Base-by-base conservation (phyloP, 2,888 invertebrate species). In the Sylvicola cinctus region DNA sequence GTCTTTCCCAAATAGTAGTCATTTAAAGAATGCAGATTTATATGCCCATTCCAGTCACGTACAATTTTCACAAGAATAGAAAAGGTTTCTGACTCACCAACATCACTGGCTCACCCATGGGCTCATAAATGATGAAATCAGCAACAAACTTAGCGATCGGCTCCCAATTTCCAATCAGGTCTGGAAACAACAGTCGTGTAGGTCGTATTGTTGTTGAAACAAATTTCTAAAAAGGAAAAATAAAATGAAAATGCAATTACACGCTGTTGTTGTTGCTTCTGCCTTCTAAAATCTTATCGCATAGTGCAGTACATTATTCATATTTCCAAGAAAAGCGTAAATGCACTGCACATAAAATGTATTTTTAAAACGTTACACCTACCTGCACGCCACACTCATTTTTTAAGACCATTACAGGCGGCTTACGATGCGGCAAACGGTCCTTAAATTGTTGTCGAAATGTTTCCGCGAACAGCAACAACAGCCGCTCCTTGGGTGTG, bases 191-290 rank as follows among this genome's bases (percentile, higher is more conserved):
- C 37, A 84, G 63, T 41, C 72, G 70, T 11, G 83, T 83, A 15
- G 81, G 80, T 29, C 80, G 64, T 40, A 90, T 69, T 3, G 79
- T 73, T 5, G 81, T 80, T 44, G 81, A 83, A 28, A 88, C 83
- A 65, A 88, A 79, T 72, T 88, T 90, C 83, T 87, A 52, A 25
- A 52, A 57, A 44, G 38, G 40, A 7, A 13, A 13, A 28, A 28
- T 42, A 42, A 29, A n/a, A 37, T 20, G 20, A 42, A 29, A n/a
- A 37, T 20, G 20, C 20, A 20, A 20, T 20, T 20, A 20, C 20
- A 20, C 8, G 4, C 5, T 20, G 20, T 20, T 6, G 5, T 28
- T 28, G 10, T 28, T 11, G 28, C 4, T 25, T 25, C 25, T 25
- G 25, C n/a, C n/a, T n/a, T n/a, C n/a, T n/a, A n/a, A n/a, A n/a